Percentiles rank a stretch among this genome's conserved stretches.
Conservation (phyloP, 2,888 invertebrate genomes). For the Conomelus anceps region DNA sequence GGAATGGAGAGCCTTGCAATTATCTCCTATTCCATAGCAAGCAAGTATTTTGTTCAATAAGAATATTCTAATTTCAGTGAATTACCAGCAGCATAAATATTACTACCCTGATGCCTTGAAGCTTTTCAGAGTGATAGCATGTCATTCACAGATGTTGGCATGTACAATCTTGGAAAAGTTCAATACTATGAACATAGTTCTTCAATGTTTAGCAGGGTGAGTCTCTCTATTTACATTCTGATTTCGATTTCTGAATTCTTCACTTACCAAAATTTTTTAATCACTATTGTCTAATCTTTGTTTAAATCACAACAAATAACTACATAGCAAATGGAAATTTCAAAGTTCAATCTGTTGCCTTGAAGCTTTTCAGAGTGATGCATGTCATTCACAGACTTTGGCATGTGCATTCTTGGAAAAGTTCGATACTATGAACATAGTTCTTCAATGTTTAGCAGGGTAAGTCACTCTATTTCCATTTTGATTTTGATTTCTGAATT, state of each 20-base stretch:
- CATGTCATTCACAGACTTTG: slow-evolving; percentile 53
- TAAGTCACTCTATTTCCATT: slow-evolving; percentile 21
- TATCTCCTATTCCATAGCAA: not conserved
- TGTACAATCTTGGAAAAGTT: slow-evolving; percentile 48
- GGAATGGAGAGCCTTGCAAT: too few relatives aligned
- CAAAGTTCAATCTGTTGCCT: too few relatives aligned
- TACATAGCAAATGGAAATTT: too few relatives aligned
- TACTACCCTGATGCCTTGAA: slow-evolving; percentile 54
- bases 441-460: slow-evolving; percentile 31
- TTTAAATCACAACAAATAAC: too few relatives aligned
- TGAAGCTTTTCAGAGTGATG: slow-evolving; percentile 69
- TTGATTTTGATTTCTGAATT: not conserved
- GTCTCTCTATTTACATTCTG: slow-evolving; percentile 1
- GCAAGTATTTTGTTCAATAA: not conserved
- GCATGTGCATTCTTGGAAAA: slow-evolving; percentile 49
- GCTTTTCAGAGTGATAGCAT: slow-evolving; percentile 62
- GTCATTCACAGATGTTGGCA: slow-evolving; percentile 52
- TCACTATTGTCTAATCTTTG: not conserved
- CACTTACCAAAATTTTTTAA: too few relatives aligned
- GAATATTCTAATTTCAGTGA: not conserved
- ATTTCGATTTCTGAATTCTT: not conserved
- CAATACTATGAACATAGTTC: slow-evolving; percentile 34
- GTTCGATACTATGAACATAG: slow-evolving; percentile 38
- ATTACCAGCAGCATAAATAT: slow-evolving; percentile 34
- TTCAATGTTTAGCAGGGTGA: slow-evolving; percentile 31